Evolutionary conservation across 1,140 invertebrate species (phyloP), one percentile per base, ranked within the genome.

Genomic region (Drosophila insularis): DNA sequence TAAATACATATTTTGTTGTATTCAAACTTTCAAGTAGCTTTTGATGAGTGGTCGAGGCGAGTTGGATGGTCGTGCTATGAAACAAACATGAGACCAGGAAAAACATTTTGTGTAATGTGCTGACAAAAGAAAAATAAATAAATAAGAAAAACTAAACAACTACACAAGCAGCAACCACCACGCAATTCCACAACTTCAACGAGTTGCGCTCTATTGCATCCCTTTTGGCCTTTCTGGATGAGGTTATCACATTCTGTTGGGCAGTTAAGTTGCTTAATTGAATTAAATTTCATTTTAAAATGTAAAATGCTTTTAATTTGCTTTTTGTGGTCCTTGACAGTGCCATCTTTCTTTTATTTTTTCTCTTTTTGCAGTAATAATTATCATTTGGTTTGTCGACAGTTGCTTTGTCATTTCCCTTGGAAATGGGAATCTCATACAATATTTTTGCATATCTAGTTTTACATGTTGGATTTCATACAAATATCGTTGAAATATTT

Each of bases 221-320:
- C 43, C 8, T 39, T 58, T 37, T 60, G 46, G 21, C 37, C 66
- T 50, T 66, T 67, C 23, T 69, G 59, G 59, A 55, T 85, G 81
- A 58, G 78, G 74, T 81, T 81, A 79, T 87, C 71, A 60, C 74
- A 78, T 69, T 81, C 65, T 86, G 75, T 71, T 79, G 82, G 79
- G 37, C 80, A 77, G 67, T 78, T 89, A 69, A 80, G 81, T 75
- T 87, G 75, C 70, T 73, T 78, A 87, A 87, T 87, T 87, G 72
- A 84, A 89, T 89, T 89, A 73, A 73, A 78, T 89, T 84, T 74
- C 72, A 69, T 77, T 87, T 84, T 70, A 54, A 77, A 77, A 78
- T 72, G 58, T 27, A 86, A 87, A 85, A 67, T 74, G 65, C 66
- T 71, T 78, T 82, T 80, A 56, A 80, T 89, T 80, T 72, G 61